Conservation (phyloP, 2,113 vertebrate species). For the Benitochromis conjunctus region DNA sequence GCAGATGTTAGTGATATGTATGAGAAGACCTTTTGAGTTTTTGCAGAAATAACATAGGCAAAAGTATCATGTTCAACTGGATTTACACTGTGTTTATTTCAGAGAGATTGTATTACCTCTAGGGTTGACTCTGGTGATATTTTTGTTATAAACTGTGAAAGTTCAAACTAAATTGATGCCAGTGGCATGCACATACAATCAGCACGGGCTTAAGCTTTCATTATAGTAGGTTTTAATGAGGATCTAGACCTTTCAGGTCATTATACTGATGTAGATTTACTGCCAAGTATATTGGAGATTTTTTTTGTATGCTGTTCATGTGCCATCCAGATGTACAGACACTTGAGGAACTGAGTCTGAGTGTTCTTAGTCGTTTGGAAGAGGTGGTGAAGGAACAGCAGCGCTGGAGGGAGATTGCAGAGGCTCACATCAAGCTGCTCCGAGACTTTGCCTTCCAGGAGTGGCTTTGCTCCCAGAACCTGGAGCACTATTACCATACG, state of each 20-base stretch:
- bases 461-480: slow-evolving; percentile 79
- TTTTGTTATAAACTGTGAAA: neutral
- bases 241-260: neutral
- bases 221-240: neutral
- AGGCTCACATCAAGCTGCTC: slow-evolving; percentile 74
- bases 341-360: slow-evolving; percentile 79
- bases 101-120: neutral
- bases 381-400: slow-evolving; percentile 72
- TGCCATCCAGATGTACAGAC: slow-evolving; percentile 75
- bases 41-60: neutral
- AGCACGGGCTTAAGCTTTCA: neutral
- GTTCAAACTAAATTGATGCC: neutral
- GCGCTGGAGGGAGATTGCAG: slow-evolving; percentile 71
- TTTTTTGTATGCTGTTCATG: neutral
- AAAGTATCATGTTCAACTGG: neutral
- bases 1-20: neutral
- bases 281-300: neutral
- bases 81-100: neutral
- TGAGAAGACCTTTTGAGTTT: neutral
- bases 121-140: neutral
- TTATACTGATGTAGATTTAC: neutral
- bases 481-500: slow-evolving; percentile 78
- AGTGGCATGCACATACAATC: neutral
- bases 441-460: slow-evolving; percentile 80
- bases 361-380: slow-evolving; percentile 72